Evolutionary conservation across 2,113 vertebrate genomes (phyloP).

Genomic region (Boulengeromyrus knoepffleri): DNA sequence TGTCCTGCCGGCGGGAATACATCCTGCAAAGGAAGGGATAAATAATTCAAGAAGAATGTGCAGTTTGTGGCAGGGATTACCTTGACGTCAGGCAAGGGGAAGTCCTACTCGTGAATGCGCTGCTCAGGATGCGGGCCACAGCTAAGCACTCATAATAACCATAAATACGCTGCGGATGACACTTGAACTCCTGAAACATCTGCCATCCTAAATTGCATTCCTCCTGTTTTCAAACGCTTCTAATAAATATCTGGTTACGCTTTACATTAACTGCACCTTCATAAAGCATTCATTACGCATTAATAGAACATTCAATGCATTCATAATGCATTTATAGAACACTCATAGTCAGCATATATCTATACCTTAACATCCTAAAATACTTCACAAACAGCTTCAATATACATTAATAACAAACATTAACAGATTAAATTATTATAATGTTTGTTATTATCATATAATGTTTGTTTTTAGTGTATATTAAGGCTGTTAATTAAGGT

Average conservation of each 20-base stretch:
- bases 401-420: too few species aligned
- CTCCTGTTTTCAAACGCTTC: background rate
- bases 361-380: too few species aligned
- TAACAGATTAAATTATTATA: too few species aligned
- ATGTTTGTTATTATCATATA: too few species aligned
- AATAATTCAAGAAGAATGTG: conserved; percentile 2
- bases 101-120: background rate
- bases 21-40: conserved; percentile 7
- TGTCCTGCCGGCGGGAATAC: background rate
- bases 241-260: background rate
- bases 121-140: background rate
- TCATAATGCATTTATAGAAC: too few species aligned
- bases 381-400: too few species aligned
- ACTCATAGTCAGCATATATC: too few species aligned
- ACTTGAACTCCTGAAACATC: background rate
- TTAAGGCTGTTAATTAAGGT: too few species aligned
- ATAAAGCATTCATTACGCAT: too few species aligned
- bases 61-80: background rate
- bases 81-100: background rate
- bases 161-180: background rate
- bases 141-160: background rate
- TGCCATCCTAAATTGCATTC: background rate
- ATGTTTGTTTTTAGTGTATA: too few species aligned
- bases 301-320: too few species aligned
- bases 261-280: too few species aligned